Percentiles rank a stretch among this genome's conserved stretches.
phyloP scores from a whole-genome alignment of 2,888 invertebrate species.

The Stramonita haemastoma region DNA sequence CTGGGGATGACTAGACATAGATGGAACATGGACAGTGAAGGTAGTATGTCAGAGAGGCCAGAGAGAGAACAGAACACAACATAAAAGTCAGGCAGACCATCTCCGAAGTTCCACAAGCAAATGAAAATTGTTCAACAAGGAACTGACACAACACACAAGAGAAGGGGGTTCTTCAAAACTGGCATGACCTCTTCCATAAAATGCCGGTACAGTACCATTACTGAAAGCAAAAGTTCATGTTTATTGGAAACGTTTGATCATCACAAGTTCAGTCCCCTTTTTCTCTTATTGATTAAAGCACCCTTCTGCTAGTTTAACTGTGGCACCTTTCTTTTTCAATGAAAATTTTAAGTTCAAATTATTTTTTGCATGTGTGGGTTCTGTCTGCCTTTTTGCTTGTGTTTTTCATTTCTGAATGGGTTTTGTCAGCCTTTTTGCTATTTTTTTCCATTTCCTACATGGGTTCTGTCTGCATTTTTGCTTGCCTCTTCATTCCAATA shows the following conservation, averaged over 20 bases:
- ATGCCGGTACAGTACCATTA: too few relatives aligned
- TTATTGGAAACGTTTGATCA: too few relatives aligned
- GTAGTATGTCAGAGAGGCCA: constrained; percentile 22
- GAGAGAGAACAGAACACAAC: constrained; percentile 36
- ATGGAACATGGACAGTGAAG: constrained; percentile 19
- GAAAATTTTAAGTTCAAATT: background rate
- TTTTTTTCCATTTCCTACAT: background rate
- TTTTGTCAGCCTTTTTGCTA: background rate
- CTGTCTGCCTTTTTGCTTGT: background rate
- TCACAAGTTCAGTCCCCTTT: too few relatives aligned
- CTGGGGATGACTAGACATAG: constrained; percentile 10
- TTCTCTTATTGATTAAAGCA: too few relatives aligned
- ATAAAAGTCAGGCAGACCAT: constrained; percentile 46
- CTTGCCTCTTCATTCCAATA: background rate
- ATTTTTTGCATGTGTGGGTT: background rate
- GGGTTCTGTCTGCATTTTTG: background rate
- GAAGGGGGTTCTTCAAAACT: background rate
- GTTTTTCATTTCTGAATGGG: background rate
- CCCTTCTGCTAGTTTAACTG: too few relatives aligned
- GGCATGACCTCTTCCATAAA: too few relatives aligned
- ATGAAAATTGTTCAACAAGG: constrained; percentile 34
- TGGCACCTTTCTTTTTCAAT: too few relatives aligned
- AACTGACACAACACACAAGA: constrained; percentile 34
- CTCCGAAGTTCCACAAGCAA: constrained; percentile 49
- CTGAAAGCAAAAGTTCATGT: too few relatives aligned